Evolutionary conservation across 2,888 invertebrate species (phyloP), one percentile per base, ranked within the genome.

Genomic region (Lamellibrachia columna): DNA sequence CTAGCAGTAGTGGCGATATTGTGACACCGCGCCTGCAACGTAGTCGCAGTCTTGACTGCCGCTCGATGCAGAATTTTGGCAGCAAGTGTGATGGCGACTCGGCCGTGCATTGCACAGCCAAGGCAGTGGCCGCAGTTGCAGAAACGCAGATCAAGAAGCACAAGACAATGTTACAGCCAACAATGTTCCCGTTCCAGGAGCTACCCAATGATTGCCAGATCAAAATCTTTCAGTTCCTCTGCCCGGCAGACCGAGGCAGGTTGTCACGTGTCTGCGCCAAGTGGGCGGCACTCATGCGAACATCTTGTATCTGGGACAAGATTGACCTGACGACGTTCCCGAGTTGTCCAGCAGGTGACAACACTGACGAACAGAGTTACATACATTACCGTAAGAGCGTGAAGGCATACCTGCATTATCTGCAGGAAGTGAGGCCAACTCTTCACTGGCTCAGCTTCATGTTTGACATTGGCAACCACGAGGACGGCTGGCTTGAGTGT

Each of bases 401-500:
- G 7, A 95, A 95, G 92, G 94, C 94, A n/a, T 96, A 95, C 93
- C 93, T 95, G 52, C 93, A 94, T 40, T 95, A 95, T 92, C 94
- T 96, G 9, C 93, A 94, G 40, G 92, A 93, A 6, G 94, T 96
- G 11, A 93, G 92, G 90, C 96, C 96, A 8, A 93, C 94, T n/a
- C 92, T 96, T 28, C 94, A 94, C 92, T 94, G 95, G 92, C 93
- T 95, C 11, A 95, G 96, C 92, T 96, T 96, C 93, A 96, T 96
- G 52, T 96, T 96, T 93, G 96, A 96, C 94, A 96, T 96, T 53
- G 95, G 94, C 6, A 95, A 96, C 93, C 92, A 94, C 22, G 94
- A 95, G 53, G 96, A 96, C 93, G 94, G 95, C 3, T 96, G 95
- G 95, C 93, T 95, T 52, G 94, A 94, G 15, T 94, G 95, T 53